Base-by-base conservation (phyloP, 2,113 vertebrate genomes). In the Oryzias woworae region DNA sequence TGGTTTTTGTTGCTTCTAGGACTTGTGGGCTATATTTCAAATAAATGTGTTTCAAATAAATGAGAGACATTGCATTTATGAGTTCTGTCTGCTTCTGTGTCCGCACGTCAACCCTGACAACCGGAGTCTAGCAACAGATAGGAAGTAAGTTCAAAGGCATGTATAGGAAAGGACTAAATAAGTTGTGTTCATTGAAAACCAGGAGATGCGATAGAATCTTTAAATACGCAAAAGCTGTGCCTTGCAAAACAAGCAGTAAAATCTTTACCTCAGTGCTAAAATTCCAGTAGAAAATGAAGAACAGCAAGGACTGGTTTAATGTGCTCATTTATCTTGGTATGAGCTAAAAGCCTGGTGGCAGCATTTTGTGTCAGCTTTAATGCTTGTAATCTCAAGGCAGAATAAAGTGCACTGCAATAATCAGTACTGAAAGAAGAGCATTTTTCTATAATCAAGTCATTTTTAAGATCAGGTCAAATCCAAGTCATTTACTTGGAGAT, bases 211-310 rank as follows among this genome's bases (percentile, higher is more conserved):
- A 3, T 17, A n/a, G 16, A 8, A 8, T 47, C 7, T 47, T 18
- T 8, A n/a, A n/a, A n/a, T 18, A n/a, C 7, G 46, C n/a, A 56
- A 24, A 47, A 53, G 58, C 7, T 7, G 10, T 51, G 55, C 15
- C 55, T 31, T 58, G 52, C 22, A 53, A 50, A 52, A 45, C 41
- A 62, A 14, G 0, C 31, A 14, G 36, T 54, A 48, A 69, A 69
- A 43, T 48, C 66, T 69, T 43, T 47, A 61, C 61, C 49, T 56
- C 49, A 26, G 22, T 69, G 24, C 3, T n/a, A 22, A 69, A n/a
- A 14, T 16, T 26, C 22, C 20, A 7, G 36, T 15, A 54, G 17
- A 43, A 0, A 4, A 13, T 43, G 31, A 69, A 61, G 20, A 31
- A 28, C 24, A 24, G 23, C 18, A 43, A 62, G n/a, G 45, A 49